phyloP scores from a whole-genome alignment of 1,140 invertebrate species.

The Theocolax elegans region DNA sequence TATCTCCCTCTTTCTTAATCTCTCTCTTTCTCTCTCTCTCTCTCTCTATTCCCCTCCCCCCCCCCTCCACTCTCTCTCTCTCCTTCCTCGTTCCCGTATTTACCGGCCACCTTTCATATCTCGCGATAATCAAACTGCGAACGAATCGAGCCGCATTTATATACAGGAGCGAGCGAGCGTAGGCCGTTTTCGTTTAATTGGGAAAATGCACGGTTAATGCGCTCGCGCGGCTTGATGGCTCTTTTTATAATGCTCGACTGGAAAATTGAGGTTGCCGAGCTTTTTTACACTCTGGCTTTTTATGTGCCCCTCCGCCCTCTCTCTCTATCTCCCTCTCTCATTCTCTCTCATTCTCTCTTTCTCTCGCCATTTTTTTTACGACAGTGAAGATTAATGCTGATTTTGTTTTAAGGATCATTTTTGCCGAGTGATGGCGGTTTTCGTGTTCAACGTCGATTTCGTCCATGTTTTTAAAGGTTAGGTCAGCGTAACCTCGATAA shows the following conservation, averaged over 20 bases:
- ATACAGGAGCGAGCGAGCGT: neutral
- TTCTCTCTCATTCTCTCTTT: neutral
- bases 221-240: neutral
- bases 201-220: constrained; percentile 26
- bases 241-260: constrained; percentile 11
- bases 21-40: too few relatives aligned
- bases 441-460: too few relatives aligned
- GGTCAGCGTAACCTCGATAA: too few relatives aligned
- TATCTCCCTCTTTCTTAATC: too few relatives aligned
- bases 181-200: constrained; percentile 23
- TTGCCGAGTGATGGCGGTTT: neutral
- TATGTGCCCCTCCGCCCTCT: neutral
- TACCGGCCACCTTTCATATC: constrained; percentile 10
- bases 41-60: too few relatives aligned
- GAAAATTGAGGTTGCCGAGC: neutral
- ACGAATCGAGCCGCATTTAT: neutral
- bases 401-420: constrained; percentile 11
- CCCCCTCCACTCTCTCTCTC: neutral
- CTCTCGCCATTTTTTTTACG: neutral
- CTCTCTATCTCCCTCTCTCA: neutral
- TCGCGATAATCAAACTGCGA: constrained; percentile 17
- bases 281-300: neutral
- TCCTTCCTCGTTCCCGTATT: neutral
- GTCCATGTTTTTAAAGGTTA: too few relatives aligned
- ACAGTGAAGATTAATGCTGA: constrained; percentile 15